Conservation (phyloP, 2,113 vertebrate genomes). For the Butorides virescens region DNA sequence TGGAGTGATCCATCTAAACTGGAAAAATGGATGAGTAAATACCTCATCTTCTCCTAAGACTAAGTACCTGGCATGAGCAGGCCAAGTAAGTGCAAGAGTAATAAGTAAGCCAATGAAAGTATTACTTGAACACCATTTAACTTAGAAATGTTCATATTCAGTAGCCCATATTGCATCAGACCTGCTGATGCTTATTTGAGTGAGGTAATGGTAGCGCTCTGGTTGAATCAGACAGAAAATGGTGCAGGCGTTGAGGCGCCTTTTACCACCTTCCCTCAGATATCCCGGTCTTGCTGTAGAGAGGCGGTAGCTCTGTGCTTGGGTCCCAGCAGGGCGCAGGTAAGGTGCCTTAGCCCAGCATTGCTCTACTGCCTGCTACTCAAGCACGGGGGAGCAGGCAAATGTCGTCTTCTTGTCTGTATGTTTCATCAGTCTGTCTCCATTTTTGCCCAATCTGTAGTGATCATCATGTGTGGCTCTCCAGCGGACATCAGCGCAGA, state of each 20-base stretch:
- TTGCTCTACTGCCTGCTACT: background rate
- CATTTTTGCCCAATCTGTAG: conserved; percentile 65
- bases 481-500: conserved; percentile 57
- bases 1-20: background rate
- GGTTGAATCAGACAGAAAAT: background rate
- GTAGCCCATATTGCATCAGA: background rate
- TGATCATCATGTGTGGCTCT: conserved; percentile 86
- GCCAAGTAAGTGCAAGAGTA: background rate
- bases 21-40: background rate
- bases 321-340: background rate
- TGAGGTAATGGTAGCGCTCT: background rate
- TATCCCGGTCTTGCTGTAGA: background rate
- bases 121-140: background rate
- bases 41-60: background rate
- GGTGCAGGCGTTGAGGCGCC: background rate
- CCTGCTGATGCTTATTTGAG: background rate
- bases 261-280: background rate
- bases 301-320: background rate
- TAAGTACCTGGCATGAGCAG: background rate
- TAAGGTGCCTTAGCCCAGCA: background rate
- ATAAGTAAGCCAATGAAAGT: background rate
- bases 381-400: background rate
- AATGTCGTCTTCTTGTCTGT: background rate
- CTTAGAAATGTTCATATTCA: background rate
- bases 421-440: background rate